Conservation (phyloP, 2,888 invertebrate species). For the Gasteruption jaculator region DNA sequence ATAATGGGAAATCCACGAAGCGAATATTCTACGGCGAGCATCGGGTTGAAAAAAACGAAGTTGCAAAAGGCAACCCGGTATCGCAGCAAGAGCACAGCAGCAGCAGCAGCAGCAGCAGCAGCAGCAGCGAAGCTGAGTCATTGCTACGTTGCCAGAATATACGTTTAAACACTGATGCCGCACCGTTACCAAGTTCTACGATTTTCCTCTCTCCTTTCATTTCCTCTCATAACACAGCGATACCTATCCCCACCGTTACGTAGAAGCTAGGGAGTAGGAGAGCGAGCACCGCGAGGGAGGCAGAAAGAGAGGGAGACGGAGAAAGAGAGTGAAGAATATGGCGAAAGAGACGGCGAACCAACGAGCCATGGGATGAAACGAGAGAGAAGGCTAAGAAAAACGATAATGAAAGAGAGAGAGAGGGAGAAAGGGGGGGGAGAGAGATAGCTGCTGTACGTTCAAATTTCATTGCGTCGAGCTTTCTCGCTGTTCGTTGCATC, state of each 20-base stretch:
- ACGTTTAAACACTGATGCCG: too few relatives aligned
- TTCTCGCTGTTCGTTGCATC: conserved; percentile 20
- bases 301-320: conserved; percentile 1
- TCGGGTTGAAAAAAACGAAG: conserved; percentile 44
- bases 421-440: conserved; percentile 9
- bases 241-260: conserved; percentile 21
- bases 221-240: conserved; percentile 8
- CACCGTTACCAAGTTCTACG: conserved; percentile 25
- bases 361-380: not conserved
- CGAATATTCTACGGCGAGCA: conserved; percentile 38
- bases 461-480: conserved; percentile 46
- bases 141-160: conserved; percentile 40
- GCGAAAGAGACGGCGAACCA: conserved; percentile 10
- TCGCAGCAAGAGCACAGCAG: conserved; percentile 12
- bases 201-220: conserved; percentile 20
- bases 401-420: conserved; percentile 7
- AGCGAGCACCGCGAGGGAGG: not conserved
- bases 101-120: conserved; percentile 27
- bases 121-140: conserved; percentile 37
- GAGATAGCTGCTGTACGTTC: conserved; percentile 35
- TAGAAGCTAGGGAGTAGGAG: conserved; percentile 4
- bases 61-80: conserved; percentile 35
- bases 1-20: too few relatives aligned
- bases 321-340: conserved; percentile 5
- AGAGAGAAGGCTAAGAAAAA: not conserved